Evolutionary conservation across 2,888 invertebrate species (phyloP).

Genomic region (Bimastos eiseni): DNA sequence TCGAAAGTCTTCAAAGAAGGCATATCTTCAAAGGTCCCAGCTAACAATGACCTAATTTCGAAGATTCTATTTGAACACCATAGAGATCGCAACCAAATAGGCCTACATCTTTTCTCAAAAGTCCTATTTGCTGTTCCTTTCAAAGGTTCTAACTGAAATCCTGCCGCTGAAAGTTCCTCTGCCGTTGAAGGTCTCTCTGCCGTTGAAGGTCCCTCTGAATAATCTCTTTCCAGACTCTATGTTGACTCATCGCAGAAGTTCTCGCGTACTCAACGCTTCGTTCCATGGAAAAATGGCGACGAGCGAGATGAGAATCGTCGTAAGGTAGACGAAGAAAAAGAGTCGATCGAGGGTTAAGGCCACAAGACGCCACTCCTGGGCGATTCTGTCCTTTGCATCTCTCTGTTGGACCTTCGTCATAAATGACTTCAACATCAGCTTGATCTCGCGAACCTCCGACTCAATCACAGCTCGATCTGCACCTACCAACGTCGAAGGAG

Average conservation of each 20-base stretch:
- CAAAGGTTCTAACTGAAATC: neutral
- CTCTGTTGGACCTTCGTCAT: slow-evolving; percentile 50
- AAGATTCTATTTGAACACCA: no score
- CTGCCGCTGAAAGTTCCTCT: neutral
- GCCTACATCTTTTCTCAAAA: neutral
- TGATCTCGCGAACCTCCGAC: slow-evolving; percentile 56
- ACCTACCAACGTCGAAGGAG: neutral
- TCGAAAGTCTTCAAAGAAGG: neutral
- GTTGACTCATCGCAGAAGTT: neutral
- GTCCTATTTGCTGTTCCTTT: neutral
- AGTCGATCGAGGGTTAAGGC: slow-evolving; percentile 58
- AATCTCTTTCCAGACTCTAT: neutral
- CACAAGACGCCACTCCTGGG: slow-evolving; percentile 58
- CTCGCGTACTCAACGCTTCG: slow-evolving; percentile 28
- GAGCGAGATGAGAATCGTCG: slow-evolving; percentile 55
- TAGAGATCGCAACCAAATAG: neutral
- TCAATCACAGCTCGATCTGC: slow-evolving; percentile 45
- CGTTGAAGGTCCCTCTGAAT: neutral
- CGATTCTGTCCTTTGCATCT: slow-evolving; percentile 52
- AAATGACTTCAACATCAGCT: slow-evolving; percentile 49
- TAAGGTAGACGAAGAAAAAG: slow-evolving; percentile 59
- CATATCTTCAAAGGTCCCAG: no score
- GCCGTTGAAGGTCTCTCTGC: neutral
- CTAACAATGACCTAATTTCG: no score
- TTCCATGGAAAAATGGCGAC: slow-evolving; percentile 54